Evolutionary conservation across 2,113 vertebrate species (phyloP).

Genomic region (Hippolais icterina): DNA sequence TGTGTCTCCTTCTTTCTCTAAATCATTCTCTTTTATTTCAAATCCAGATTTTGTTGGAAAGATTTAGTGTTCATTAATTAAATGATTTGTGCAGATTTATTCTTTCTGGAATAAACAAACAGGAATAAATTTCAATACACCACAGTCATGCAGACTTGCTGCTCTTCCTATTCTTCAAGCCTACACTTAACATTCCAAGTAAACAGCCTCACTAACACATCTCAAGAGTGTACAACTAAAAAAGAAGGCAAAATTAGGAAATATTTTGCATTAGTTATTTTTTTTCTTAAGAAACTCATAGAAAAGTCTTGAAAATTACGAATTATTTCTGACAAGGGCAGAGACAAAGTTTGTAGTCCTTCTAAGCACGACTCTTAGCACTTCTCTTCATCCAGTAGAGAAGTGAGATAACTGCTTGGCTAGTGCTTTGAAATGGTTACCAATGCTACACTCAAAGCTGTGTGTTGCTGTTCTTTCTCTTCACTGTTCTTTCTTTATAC

Average conservation of each 20-base stretch:
- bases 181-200: constrained; percentile 31
- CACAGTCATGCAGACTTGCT: constrained; percentile 51
- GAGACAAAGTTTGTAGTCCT: constrained; percentile 20
- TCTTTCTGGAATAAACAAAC: constrained; percentile 49
- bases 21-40: neutral
- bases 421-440: constrained; percentile 2
- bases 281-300: neutral
- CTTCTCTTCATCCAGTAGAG: neutral
- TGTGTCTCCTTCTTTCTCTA: neutral
- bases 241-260: constrained; percentile 52
- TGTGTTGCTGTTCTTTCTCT: neutral
- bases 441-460: neutral
- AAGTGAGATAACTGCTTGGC: neutral
- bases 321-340: constrained; percentile 50
- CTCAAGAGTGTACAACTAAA: constrained; percentile 21
- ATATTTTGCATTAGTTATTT: neutral
- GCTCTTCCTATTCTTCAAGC: constrained; percentile 60
- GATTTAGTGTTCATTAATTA: constrained; percentile 40
- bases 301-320: constrained; percentile 40
- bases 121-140: constrained; percentile 45
- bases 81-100: constrained; percentile 11
- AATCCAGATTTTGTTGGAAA: constrained; percentile 4
- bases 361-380: neutral
- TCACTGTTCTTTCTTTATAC: neutral
- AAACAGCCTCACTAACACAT: constrained; percentile 31